These are phyloP conservation scores for Ischnus inquisitorius DNA, from an alignment of 2,888 invertebrate species.

Conservation along the genomic window DNA sequence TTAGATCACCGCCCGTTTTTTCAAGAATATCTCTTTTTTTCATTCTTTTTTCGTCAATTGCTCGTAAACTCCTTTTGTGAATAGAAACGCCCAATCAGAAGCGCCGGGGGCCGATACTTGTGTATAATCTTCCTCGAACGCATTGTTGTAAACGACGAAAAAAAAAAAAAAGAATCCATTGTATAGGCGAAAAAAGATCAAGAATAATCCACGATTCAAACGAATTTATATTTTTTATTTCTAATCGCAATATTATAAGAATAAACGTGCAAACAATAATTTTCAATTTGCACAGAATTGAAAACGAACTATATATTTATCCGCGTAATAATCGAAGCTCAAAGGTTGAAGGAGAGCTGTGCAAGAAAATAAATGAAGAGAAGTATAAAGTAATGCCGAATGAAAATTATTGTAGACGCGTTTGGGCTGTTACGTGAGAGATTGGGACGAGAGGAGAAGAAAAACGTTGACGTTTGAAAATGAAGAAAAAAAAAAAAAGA, in stretches of 20 bases:
- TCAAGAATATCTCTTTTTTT: constrained; percentile 12
- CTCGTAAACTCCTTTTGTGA: not conserved
- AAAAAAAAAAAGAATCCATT: not conserved
- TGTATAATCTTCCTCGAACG: constrained; percentile 25
- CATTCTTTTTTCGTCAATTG: not conserved
- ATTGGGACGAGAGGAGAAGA: constrained; percentile 3
- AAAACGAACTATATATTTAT: constrained; percentile 28
- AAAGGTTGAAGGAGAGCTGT: not conserved
- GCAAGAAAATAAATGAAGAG: not conserved
- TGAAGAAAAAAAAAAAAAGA: too few species aligned
- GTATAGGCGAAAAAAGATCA: constrained; percentile 16
- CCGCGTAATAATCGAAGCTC: constrained; percentile 28
- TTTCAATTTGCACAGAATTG: constrained; percentile 46
- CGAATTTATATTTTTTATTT: constrained; percentile 27
- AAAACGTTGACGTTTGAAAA: constrained; percentile 46
- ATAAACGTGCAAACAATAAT: constrained; percentile 36
- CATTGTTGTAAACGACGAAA: constrained; percentile 28
- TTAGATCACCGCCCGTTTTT: not conserved
- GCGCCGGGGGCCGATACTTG: constrained; percentile 16
- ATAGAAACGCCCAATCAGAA: constrained; percentile 9
- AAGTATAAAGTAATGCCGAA: not conserved
- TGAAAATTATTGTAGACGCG: constrained; percentile 53
- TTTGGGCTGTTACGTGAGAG: constrained; percentile 40
- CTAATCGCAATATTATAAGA: constrained; percentile 35
- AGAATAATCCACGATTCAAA: constrained; percentile 46